Evolutionary conservation across 2,888 invertebrate species (phyloP).

Genomic region (Lottia gigantea): DNA sequence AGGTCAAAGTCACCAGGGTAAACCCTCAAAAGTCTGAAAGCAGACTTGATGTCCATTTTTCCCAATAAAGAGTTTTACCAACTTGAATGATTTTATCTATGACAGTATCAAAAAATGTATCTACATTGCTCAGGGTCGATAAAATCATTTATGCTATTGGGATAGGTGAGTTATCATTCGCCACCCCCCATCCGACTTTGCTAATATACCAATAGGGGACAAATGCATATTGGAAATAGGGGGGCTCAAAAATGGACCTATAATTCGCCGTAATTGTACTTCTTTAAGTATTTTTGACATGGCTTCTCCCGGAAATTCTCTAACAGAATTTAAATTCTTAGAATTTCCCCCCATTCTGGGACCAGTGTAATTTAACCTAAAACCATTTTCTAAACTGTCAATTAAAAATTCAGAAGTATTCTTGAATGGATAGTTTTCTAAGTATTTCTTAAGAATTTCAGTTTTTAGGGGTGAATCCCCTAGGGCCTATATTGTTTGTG

Average conservation of each 20-base stretch:
- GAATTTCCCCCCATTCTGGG: not conserved
- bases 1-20: slow-evolving; percentile 6
- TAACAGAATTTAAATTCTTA: slow-evolving; percentile 7
- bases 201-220: not conserved
- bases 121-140: not conserved
- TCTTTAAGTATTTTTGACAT: not conserved
- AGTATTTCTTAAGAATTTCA: not conserved
- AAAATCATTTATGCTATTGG: not conserved
- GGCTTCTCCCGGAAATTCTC: not conserved
- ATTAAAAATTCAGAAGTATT: slow-evolving; percentile 1
- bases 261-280: not conserved
- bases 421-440: not conserved
- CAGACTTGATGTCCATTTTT: not conserved
- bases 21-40: not conserved
- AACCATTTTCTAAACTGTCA: not conserved
- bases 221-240: too few species aligned
- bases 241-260: not conserved
- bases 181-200: not conserved
- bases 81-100: not conserved
- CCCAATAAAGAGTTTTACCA: not conserved
- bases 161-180: not conserved
- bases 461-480: not conserved
- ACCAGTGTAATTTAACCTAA: not conserved
- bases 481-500: not conserved
- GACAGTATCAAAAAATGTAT: not conserved